A percentile compares a stretch with the other conserved stretches of the same genome.
Evolutionary conservation across 2,888 invertebrate genomes (phyloP).

Genomic region (Lepeophtheirus nordmannii): DNA sequence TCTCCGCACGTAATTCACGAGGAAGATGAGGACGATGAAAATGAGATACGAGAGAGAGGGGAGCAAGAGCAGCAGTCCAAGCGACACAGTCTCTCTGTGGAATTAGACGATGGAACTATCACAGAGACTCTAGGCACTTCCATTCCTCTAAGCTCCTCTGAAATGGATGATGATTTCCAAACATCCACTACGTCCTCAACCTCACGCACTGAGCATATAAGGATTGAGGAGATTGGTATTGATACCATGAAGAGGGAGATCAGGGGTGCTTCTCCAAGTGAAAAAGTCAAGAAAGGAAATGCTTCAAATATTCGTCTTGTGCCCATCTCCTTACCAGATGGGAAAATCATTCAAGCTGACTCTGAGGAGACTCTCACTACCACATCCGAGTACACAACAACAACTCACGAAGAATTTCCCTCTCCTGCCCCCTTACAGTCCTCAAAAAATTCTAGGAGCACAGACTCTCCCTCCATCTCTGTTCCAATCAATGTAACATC

Average conservation of each 20-base stretch:
- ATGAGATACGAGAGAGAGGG: too few relatives aligned
- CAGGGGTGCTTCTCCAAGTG: background rate
- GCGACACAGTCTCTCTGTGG: slow-evolving; percentile 9
- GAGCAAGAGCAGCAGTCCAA: background rate
- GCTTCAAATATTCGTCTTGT: background rate
- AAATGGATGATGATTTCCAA: background rate
- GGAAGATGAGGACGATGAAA: background rate
- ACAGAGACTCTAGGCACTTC: slow-evolving; percentile 4
- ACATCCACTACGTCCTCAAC: too few relatives aligned
- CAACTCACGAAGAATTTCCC: slow-evolving; percentile 6
- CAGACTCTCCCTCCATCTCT: background rate
- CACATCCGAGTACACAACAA: background rate
- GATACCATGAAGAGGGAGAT: slow-evolving; percentile 4
- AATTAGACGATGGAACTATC: background rate
- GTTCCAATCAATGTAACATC: background rate
- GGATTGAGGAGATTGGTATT: slow-evolving; percentile 12
- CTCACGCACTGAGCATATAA: too few relatives aligned
- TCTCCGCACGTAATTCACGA: background rate
- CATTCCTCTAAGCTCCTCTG: background rate
- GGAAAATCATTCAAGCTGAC: background rate
- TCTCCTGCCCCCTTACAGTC: background rate
- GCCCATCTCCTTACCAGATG: slow-evolving; percentile 12
- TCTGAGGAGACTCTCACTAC: slow-evolving; percentile 1
- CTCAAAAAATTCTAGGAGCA: too few relatives aligned
- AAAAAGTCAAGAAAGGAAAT: background rate